Base-by-base conservation (phyloP, 2,888 invertebrate genomes). In the Ophraella communa region DNA sequence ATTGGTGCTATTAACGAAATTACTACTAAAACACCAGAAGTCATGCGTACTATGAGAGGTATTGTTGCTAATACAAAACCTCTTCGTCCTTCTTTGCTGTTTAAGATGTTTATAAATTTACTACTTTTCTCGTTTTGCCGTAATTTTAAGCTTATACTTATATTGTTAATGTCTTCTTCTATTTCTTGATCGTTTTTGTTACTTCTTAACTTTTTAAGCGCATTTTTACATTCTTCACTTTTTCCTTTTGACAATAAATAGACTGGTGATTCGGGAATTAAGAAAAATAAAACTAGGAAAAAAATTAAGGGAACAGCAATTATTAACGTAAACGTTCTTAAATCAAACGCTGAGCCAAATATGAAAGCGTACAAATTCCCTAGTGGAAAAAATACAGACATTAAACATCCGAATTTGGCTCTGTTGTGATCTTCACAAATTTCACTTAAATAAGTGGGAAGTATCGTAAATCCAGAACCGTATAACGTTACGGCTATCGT, bases 351-450 rank as follows among this genome's bases (percentile, higher is more conserved):
- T 3, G 47, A 17, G 11, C 47, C 47, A n/a, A 47, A 4, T 8
- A 21, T 5, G 7, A 21, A 21, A 10, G 47, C 5, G n/a, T 21
- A 23, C 2, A 47, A n/a, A 11, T 47, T 21, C n/a, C 47, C 47
- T 1, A 47, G 14, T 8, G 21, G 8, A n/a, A 10, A 1, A 4
- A 10, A 47, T 2, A 10, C 11, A 1, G 47, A 7, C 21, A 47
- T 21, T 10, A 47, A 7, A 47, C 21, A 47, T n/a, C 47, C 23
- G 23, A 10, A 47, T n/a, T 47, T 47, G 4, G 47, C 47, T 23
- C 47, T 47, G n/a, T 47, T 47, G 14, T 47, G 47, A 47, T 47
- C 21, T 23, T 47, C 47, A 23, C 47, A 47, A 5, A 47, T 47
- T 47, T 47, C 47, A 23, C 17, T 47, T 1, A 47, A 1, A 23